Base-by-base conservation (phyloP, 2,113 vertebrate genomes). In the Gobio gobio region DNA sequence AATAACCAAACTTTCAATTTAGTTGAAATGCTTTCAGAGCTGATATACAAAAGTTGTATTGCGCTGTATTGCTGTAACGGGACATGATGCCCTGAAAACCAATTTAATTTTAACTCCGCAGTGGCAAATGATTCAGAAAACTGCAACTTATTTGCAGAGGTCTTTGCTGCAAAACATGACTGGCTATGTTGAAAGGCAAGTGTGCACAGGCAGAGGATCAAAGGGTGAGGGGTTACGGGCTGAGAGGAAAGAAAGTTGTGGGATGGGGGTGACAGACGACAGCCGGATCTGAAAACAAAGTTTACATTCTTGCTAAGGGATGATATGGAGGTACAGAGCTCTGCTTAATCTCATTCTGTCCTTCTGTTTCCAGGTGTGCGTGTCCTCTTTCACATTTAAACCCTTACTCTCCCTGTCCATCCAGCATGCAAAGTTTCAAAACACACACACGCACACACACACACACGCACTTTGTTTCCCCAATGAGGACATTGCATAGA, bases 231-330 rank as follows among this genome's bases (percentile, higher is more conserved):
- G 26, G 43, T 82, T 49, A 78, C 43, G 78, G 24, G 58, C 79
- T 70, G 7, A 85, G 2, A 85, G 45, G 78, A 84, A 84, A 66
- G 79, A 64, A 45, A 77, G 84, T 45, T 58, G 78, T 22, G 40
- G 68, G 73, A 73, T 77, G 78, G 83, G 77, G 82, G 51, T 76
- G 81, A 68, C n/a, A 51, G 76, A 47, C 75, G 86, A 13, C 47
- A 47, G 59, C 40, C n/a, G 13, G 47, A 59, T 49, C 56, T 78
- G 54, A 63, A 80, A 83, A 74, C 87, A 61, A 83, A 84, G 89
- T 91, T 92, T 89, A 88, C 90, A 94, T 93, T 92, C 89, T 88
- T 90, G 49, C 54, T 74, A 47, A 72, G 40, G 47, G 87, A 86
- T 43, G 76, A 89, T 76, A 89, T 91, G 83, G 61, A 87, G 86